Base-by-base conservation (phyloP, 1,140 invertebrate genomes). In the Triops longicaudatus region DNA sequence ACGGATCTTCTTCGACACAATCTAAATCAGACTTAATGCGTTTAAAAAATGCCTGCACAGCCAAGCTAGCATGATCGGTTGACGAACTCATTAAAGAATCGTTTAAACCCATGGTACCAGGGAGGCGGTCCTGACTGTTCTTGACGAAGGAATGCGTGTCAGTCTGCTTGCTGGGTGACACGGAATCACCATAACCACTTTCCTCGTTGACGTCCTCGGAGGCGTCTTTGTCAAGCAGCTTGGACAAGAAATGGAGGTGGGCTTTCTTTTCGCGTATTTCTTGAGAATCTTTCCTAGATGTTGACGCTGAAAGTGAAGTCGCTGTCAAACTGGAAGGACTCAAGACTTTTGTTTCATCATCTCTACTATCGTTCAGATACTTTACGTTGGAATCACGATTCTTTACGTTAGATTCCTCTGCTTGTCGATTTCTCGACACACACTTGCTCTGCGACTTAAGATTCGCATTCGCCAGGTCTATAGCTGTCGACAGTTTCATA, bases 1-100 rank as follows among this genome's bases (percentile, higher is more conserved):
- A 85, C 31, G 86, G 83, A 78, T 83, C 81, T 1, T 78, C 80
- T 76, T 81, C 75, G 26, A 77, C 76, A n/a, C 31, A 77, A 11
- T 77, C 76, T 22, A 77, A 43, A 73, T 77, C 76, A 0, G 72
- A 37, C 73, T 77, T 77, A 71, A 77, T 77, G 12, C 72, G 71
- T 37, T 77, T 74, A 72, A 77, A 77, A 44, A 77, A 74, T 12
- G 73, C 72, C 17, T 37, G 71, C 27, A 77, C 37, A 26, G 37
- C 37, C 26, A 75, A 41, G 37, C 31, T 44, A 17, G 37, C 74
- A 75, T 41, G n/a, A 42, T 75, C 74, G 37, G 37, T 44, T 42
- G 27, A 17, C 10, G 28, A 26, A 22, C 50, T 63, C 17, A 63
- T 63, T 22, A 63, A 14, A 5, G 50, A 63, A n/a, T 63, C 50